Evolutionary conservation across 2,888 invertebrate genomes (phyloP).

Genomic region (Brachypalpus laphriformis): DNA sequence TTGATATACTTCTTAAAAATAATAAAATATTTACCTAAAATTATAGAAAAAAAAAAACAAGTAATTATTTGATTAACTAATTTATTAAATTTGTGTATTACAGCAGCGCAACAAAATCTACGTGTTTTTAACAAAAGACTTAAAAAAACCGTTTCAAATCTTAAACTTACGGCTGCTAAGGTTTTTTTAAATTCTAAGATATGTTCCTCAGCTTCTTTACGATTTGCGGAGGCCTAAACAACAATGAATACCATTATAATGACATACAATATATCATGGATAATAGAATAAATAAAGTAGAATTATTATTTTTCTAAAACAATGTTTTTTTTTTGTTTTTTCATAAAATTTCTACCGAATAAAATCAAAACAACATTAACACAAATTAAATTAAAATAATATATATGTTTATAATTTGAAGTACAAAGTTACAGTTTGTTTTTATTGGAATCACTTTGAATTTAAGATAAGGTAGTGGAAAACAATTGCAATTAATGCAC

Average conservation of each 20-base stretch:
- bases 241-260: constrained; percentile 58
- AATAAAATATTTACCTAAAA: constrained; percentile 23
- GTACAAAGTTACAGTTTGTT: constrained; percentile 26
- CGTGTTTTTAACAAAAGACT: constrained; percentile 29
- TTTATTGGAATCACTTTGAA: constrained; percentile 25
- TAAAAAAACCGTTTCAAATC: neutral
- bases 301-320: neutral
- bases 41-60: neutral
- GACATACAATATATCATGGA: constrained; percentile 53
- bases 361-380: constrained; percentile 75
- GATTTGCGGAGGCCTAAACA: constrained; percentile 87
- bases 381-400: constrained; percentile 64
- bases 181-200: constrained; percentile 89
- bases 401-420: constrained; percentile 1
- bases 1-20: neutral
- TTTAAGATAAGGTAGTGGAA: constrained; percentile 2
- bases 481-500: constrained; percentile 80
- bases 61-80: constrained; percentile 4
- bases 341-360: constrained; percentile 82
- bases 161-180: constrained; percentile 88
- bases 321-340: constrained; percentile 3
- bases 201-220: constrained; percentile 89
- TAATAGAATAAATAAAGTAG: neutral
- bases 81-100: constrained; percentile 24
- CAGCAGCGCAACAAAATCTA: constrained; percentile 36